phyloP scores from a whole-genome alignment of 1,140 invertebrate species.

The Onthophagus taurus region DNA sequence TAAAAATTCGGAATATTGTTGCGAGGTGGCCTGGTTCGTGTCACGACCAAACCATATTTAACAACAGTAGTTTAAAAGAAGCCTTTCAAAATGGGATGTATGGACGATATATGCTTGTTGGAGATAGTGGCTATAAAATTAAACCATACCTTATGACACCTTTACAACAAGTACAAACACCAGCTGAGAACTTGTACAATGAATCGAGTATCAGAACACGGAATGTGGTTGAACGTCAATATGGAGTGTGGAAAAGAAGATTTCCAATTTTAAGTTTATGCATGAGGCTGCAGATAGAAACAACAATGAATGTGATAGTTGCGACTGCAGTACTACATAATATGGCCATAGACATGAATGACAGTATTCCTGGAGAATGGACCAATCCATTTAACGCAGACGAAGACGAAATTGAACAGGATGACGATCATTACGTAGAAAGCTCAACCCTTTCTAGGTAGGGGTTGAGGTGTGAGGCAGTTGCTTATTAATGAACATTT shows the following conservation, averaged over 20 bases:
- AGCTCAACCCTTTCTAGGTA: no score
- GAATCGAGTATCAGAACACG: conserved; percentile 31
- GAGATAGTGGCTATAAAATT: conserved; percentile 14
- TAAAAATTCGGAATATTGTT: conserved; percentile 35
- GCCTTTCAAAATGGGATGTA: neutral
- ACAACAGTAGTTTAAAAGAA: conserved; percentile 23
- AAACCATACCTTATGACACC: conserved; percentile 13
- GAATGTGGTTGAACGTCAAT: conserved; percentile 35
- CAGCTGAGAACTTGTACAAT: conserved; percentile 16
- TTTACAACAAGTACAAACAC: conserved; percentile 3
- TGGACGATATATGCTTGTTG: conserved; percentile 10
- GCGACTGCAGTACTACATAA: conserved; percentile 37
- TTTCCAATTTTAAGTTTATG: conserved; percentile 33
- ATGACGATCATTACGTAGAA: neutral
- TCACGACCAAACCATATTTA: conserved; percentile 30
- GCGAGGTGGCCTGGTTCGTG: conserved; percentile 33
- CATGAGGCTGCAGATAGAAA: conserved; percentile 27
- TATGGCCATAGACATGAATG: conserved; percentile 20
- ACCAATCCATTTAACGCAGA: neutral
- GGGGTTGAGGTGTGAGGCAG: neutral
- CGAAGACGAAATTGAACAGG: neutral
- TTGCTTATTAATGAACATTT: conserved; percentile 10
- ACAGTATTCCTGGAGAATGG: neutral
- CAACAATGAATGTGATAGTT: conserved; percentile 26
- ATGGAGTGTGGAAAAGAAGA: conserved; percentile 35